These are phyloP conservation scores for Erynnis tages DNA, from an alignment of 2,888 invertebrate species.

Conservation along the genomic window DNA sequence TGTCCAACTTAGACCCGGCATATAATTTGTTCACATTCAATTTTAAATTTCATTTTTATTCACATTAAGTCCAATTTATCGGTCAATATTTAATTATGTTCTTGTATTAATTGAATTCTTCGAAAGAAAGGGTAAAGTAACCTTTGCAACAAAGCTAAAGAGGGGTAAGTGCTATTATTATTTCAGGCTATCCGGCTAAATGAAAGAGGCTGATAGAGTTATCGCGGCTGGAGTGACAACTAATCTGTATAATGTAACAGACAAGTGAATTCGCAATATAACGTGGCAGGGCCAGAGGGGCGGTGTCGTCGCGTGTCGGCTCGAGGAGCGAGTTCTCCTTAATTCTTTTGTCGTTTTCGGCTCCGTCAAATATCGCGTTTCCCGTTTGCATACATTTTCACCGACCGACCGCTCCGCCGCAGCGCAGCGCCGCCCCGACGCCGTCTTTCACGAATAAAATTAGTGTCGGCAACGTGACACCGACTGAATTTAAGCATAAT, in stretches of 20 bases:
- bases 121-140: neutral
- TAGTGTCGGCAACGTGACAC: slow-evolving; percentile 81
- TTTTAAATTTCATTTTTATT: slow-evolving; percentile 7
- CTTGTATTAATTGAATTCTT: neutral
- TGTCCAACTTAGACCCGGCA: neutral
- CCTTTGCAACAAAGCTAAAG: neutral
- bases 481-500: slow-evolving; percentile 80
- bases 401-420: slow-evolving; percentile 43
- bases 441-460: slow-evolving; percentile 79
- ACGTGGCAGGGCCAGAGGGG: slow-evolving; percentile 42
- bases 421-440: slow-evolving; percentile 49
- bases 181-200: no score
- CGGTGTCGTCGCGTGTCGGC: slow-evolving; percentile 37
- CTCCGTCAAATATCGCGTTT: slow-evolving; percentile 75
- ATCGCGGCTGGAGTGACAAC: slow-evolving; percentile 51
- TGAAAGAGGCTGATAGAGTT: slow-evolving; percentile 46
- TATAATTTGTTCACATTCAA: slow-evolving; percentile 7
- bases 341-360: slow-evolving; percentile 80
- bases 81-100: slow-evolving; percentile 1
- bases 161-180: slow-evolving; percentile 26
- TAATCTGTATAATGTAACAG: slow-evolving; percentile 58
- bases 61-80: neutral
- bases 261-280: slow-evolving; percentile 67
- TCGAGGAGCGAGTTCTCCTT: slow-evolving; percentile 47
- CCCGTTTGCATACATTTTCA: slow-evolving; percentile 80